Evolutionary conservation across 2,888 invertebrate species (phyloP).

Genomic region (Standfussiana lucernea): DNA sequence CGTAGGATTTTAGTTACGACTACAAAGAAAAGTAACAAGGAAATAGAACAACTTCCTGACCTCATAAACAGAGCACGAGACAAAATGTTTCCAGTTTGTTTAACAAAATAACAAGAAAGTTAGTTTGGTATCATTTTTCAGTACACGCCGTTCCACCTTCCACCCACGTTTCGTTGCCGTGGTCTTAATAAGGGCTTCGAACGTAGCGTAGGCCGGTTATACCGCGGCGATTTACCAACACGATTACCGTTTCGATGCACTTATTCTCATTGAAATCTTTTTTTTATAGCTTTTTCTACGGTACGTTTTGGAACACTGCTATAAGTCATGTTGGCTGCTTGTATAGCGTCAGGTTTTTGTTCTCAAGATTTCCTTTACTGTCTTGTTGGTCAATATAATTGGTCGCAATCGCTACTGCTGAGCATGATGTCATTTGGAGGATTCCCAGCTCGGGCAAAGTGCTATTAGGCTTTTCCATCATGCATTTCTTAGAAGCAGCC

Average conservation of each 20-base stretch:
- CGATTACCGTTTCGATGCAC: slow-evolving; percentile 19
- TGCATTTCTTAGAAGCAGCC: background rate
- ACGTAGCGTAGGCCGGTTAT: slow-evolving; percentile 22
- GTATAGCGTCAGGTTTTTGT: background rate
- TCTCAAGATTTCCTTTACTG: background rate
- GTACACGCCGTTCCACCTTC: slow-evolving; percentile 45
- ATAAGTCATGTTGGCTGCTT: background rate
- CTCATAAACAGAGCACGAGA: slow-evolving; percentile 45
- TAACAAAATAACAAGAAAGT: slow-evolving; percentile 56
- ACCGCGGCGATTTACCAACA: slow-evolving; percentile 22
- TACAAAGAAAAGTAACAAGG: slow-evolving; percentile 35
- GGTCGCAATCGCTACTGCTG: too few relatives aligned
- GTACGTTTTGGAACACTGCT: background rate
- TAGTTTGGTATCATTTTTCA: slow-evolving; percentile 65
- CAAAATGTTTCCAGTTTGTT: slow-evolving; percentile 53
- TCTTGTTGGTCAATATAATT: background rate
- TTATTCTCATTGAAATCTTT: background rate
- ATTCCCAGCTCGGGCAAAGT: background rate
- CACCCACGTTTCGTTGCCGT: slow-evolving; percentile 49
- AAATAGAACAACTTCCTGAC: slow-evolving; percentile 44
- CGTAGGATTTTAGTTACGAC: slow-evolving; percentile 43
- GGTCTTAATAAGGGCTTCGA: slow-evolving; percentile 51
- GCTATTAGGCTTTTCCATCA: background rate
- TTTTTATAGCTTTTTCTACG: background rate
- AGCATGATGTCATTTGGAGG: background rate